These are phyloP conservation scores for Pharmacophagus antenor DNA, from an alignment of 2,888 invertebrate genomes.

Conservation along the genomic window DNA sequence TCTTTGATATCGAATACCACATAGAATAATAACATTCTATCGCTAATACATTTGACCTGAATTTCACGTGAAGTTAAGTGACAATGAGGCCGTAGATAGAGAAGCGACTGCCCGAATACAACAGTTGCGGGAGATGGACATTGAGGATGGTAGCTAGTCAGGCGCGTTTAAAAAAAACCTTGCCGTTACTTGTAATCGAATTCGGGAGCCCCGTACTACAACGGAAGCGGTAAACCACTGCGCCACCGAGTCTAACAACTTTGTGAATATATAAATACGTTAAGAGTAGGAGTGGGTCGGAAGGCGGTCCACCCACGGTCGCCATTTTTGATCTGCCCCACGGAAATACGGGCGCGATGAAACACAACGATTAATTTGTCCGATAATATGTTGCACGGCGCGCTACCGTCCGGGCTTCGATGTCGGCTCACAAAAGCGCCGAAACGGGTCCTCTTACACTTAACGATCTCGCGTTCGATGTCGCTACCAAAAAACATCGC, in stretches of 20 bases:
- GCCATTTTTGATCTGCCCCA: constrained; percentile 14
- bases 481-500: constrained; percentile 66
- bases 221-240: too few species aligned
- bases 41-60: too few species aligned
- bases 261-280: background rate
- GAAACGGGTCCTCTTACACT: constrained; percentile 71
- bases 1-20: too few species aligned
- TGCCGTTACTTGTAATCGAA: too few species aligned
- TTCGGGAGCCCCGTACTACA: too few species aligned
- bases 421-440: constrained; percentile 64
- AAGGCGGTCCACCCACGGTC: background rate
- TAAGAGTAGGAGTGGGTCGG: constrained; percentile 2
- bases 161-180: too few species aligned
- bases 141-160: too few species aligned
- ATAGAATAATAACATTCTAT: too few species aligned
- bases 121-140: too few species aligned
- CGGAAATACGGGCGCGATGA: constrained; percentile 48
- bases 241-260: background rate
- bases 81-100: too few species aligned
- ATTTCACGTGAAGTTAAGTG: too few species aligned
- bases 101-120: too few species aligned
- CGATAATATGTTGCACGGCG: constrained; percentile 58
- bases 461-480: constrained; percentile 63
- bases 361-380: constrained; percentile 70
- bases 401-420: constrained; percentile 59